Base-by-base conservation (phyloP, 2,888 invertebrate genomes). In the Diachrysia chrysitis region DNA sequence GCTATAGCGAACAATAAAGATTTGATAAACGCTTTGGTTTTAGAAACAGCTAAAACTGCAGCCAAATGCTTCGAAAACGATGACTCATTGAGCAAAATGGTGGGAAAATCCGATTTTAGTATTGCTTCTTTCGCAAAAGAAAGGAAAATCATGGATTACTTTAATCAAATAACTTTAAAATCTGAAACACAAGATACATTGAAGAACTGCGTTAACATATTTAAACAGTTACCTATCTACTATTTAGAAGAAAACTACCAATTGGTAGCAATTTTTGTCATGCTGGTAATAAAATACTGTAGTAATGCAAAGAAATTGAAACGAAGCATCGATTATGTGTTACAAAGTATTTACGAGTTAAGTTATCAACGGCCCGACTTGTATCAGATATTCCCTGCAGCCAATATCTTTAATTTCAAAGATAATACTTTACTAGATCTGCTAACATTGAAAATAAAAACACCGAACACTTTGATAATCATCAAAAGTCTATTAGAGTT, bases 231-330 rank as follows among this genome's bases (percentile, higher is more conserved):
- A 62, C 88, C 90, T 65, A 86, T 95, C 55, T 84, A 91, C 66
- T 90, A 92, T 85, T 84, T 95, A 57, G 92, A 92, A 58, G 95
- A 95, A 84, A 91, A 89, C 71, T 89, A 86, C 83, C 95, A 95
- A 86, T 83, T 95, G 72, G 81, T 87, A 35, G 85, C 89, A 17
- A 89, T 95, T 51, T 94, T 94, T 63, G 81, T 93, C 10, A 73
- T 93, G 70, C 65, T 95, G 58, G 81, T 85, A n/a, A 69, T 90
- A n/a, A 95, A 95, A 75, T 92, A 90, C 64, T 86, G 85, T 85
- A 85, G 87, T 72, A 86, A 83, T n/a, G 69, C 75, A 32, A 92
- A 93, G 83, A 92, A 94, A 88, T 37, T 88, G n/a, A 84, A 85
- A 70, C 85, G 87, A 9, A 88, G 55, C 23, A 85, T 91, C 6